A percentile compares a stretch with the other conserved stretches of the same genome.
Evolutionary conservation across 2,797 vertebrate genomes (phyloP).

Genomic region (Phrynocephalus guinanensis): DNA sequence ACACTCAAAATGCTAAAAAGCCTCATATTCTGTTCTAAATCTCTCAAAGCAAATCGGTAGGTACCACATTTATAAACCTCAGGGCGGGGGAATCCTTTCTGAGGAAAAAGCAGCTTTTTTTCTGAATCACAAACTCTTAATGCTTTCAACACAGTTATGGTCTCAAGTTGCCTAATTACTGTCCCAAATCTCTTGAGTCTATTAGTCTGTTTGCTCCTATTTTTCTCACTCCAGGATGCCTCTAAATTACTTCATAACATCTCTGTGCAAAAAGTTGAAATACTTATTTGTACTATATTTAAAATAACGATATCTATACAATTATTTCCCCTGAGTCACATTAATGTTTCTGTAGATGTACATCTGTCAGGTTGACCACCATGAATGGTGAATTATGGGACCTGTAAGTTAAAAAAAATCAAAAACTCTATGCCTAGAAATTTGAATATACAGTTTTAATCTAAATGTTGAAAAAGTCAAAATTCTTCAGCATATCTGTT

Average conservation of each 20-base stretch:
- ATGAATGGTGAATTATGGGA: too few relatives aligned
- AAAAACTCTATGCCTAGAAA: too few relatives aligned
- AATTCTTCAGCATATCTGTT: neutral
- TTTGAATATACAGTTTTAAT: neutral
- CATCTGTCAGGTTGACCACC: too few relatives aligned
- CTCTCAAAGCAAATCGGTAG: conserved; percentile 18
- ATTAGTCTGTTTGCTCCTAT: conserved; percentile 2
- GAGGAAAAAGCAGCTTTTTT: conserved; percentile 14
- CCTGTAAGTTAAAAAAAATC: too few relatives aligned
- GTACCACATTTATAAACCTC: neutral
- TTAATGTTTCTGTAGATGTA: too few relatives aligned
- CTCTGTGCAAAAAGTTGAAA: neutral
- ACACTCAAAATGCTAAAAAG: conserved; percentile 11
- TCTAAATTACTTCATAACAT: conserved; percentile 20
- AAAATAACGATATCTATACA: neutral
- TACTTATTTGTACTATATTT: neutral
- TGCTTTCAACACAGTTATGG: conserved; percentile 21
- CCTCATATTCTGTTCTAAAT: neutral
- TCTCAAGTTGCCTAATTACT: neutral
- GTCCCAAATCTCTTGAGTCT: neutral
- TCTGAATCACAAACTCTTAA: conserved; percentile 30
- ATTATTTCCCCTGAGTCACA: neutral
- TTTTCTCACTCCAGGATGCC: neutral
- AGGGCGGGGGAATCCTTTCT: conserved; percentile 9
- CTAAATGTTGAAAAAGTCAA: neutral